Evolutionary conservation across 2,113 vertebrate species (phyloP), one percentile per base, ranked within the genome.

Genomic region (Plecturocebus donacophilus): DNA sequence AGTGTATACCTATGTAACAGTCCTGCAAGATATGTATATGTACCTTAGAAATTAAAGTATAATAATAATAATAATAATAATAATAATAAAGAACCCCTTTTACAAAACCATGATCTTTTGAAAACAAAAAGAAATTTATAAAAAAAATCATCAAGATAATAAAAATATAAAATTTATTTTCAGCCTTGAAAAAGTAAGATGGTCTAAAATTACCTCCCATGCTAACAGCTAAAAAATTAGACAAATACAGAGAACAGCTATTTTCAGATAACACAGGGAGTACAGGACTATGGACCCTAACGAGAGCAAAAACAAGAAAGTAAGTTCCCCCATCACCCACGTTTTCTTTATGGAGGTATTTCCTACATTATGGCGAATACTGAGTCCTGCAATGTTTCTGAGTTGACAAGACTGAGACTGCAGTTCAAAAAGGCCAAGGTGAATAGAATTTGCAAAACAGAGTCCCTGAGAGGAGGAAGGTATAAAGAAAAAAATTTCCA

Each of bases 91-190:
- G 16, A 52, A 52, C 17, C 52, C 16, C 16, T 52, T 52, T 52
- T 52, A 52, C 52, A 52, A 52, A 52, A 52, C 52, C 16, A 17
- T 17, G 52, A 52, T 52, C 52, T 52, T 16, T 17, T 52, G 52
- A 52, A 52, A 52, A 52, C 52, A 52, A 52, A 6, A 52, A 17
- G 16, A 52, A 52, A 52, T 75, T 64, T 42, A 89, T 42, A 27
- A 35, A 83, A 66, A 10, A 89, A 83, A 32, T 64, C 40, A 76
- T n/a, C n/a, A 54, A 35, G 23, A 58, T 10, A 23, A 56, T 75
- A 49, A 88, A 73, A 89, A 89, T 30, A 68, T 77, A 32, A 30
- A 83, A 76, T 76, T 83, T 17, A 94, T 35, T 90, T 94, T 64
- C 90, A 6, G 64, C 12, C 38, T 68, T 25, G 58, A 90, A 52